Base-by-base conservation (phyloP, 1,140 invertebrate genomes). In the Euura lappo region DNA sequence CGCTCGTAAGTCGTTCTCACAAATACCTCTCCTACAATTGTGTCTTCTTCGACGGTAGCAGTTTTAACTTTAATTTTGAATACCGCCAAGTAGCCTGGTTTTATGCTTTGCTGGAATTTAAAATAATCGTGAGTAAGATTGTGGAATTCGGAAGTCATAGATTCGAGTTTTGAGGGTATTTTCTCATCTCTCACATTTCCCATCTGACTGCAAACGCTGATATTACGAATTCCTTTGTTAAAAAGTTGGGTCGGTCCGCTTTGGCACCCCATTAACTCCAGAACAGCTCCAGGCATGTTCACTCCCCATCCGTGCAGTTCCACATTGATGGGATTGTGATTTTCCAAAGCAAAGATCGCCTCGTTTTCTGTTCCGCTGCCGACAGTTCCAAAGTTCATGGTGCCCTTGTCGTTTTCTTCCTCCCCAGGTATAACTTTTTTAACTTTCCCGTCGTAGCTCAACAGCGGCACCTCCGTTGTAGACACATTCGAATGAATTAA, bases 331-430 rank as follows among this genome's bases (percentile, higher is more conserved):
- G 94, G 94, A 85, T 95, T 95, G 75, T 92, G 89, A 86, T 95
- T 95, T 72, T 92, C 87, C n/a, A 95, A 79, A 44, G 92, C 91
- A 86, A 95, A 94, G 76, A 91, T 90, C 46, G 93, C 90, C 76
- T 92, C 90, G 75, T 92, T 91, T 70, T 89, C 89, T 51, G 92
- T 92, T 6, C 91, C 90, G 72, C 92, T 91, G 51, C 93, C 92
- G n/a, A 95, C 87, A 8, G 92, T 90, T 10, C 94, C 94, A 84
- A 95, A 92, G 86, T 95, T 92, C 77, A 95, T 87, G 70, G 90
- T 89, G 45, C 89, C 89, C 79, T 90, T 81, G 80, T 92, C 88
- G 70, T 85, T 87, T 67, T 89, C 85, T 47, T 83, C 85, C 72
- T 86, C 87, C 8, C 84, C 86, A 8, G 88, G 88, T 72, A 91